phyloP scores from a whole-genome alignment of 2,113 vertebrate genomes.

The Aegithalos caudatus region DNA sequence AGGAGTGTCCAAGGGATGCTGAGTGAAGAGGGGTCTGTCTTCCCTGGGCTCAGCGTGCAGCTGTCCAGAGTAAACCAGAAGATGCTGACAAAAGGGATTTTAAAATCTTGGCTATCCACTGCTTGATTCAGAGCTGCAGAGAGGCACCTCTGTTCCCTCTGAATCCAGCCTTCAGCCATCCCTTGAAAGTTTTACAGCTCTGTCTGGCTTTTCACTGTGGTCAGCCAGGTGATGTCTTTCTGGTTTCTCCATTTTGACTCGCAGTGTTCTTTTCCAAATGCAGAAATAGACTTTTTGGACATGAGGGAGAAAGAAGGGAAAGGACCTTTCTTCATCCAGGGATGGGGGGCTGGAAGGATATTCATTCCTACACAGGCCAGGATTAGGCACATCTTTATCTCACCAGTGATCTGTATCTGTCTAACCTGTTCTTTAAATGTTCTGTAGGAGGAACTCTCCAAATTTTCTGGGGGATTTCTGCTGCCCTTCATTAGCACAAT shows the following conservation, averaged over 20 bases:
- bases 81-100: neutral
- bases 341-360: rapidly evolving
- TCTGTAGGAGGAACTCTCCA: neutral
- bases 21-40: neutral
- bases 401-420: neutral
- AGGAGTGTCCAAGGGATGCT: neutral
- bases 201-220: neutral
- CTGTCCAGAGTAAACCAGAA: neutral
- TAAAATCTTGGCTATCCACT: neutral
- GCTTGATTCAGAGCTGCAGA: neutral
- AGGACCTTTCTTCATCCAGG: neutral
- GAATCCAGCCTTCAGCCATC: neutral
- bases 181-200: neutral
- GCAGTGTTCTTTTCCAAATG: neutral
- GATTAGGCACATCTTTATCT: neutral
- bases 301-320: neutral
- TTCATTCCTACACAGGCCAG: neutral
- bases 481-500: neutral
- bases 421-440: neutral
- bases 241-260: neutral
- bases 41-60: neutral
- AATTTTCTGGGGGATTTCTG: neutral
- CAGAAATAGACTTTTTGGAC: neutral
- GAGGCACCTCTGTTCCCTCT: neutral
- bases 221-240: neutral